A percentile compares a stretch with the other conserved stretches of the same genome.
These are phyloP conservation scores for Gallinago undulata DNA, from an alignment of 2,113 vertebrate species.

Conservation along the genomic window DNA sequence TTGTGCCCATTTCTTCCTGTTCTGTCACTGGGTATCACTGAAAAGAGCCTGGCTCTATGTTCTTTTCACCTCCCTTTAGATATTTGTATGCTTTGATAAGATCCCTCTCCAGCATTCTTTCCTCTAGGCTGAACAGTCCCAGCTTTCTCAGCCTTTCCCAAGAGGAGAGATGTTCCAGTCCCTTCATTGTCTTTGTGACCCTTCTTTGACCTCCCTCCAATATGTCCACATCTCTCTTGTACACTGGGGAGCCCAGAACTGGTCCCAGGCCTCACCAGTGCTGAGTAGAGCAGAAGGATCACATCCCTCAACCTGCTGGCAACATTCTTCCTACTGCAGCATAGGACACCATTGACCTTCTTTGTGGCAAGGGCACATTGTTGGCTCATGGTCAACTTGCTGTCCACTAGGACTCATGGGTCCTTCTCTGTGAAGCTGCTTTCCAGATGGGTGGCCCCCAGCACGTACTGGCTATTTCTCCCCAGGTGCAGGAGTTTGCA, in stretches of 20 bases:
- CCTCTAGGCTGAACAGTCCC: neutral
- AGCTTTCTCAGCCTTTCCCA: neutral
- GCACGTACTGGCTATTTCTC: neutral
- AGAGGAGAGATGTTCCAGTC: neutral
- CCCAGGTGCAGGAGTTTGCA: neutral
- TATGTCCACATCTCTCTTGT: neutral
- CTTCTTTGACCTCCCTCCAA: neutral
- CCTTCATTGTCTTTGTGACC: neutral
- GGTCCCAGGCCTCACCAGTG: neutral
- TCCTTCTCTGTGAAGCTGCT: neutral
- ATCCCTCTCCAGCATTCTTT: neutral
- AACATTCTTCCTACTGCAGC: neutral
- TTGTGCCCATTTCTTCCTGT: neutral
- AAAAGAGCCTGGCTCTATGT: neutral
- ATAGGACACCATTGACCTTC: neutral
- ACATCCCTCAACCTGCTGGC: neutral
- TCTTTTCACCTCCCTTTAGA: neutral
- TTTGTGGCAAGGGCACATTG: neutral
- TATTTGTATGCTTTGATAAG: neutral
- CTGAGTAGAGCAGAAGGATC: neutral
- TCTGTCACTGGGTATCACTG: neutral
- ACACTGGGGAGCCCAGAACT: neutral
- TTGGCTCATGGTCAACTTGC: neutral
- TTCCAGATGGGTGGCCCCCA: neutral
- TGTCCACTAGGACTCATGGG: neutral